These are phyloP conservation scores for Mareca strepera DNA, from an alignment of 2,797 vertebrate species.

Conservation along the genomic window DNA sequence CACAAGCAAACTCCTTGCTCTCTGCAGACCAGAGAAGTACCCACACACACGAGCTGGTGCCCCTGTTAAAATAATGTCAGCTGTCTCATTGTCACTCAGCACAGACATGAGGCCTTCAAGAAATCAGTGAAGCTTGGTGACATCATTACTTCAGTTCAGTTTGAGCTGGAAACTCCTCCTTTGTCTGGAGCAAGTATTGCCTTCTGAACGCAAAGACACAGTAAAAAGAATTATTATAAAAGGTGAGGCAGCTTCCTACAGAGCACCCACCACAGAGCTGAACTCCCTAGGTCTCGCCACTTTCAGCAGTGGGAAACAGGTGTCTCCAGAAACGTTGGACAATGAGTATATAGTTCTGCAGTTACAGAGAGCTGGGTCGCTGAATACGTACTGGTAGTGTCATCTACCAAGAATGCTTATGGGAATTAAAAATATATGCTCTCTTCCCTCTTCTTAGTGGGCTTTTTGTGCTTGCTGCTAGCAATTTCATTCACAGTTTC, in stretches of 20 bases:
- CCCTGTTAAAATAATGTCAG: background rate
- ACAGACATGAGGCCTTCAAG: background rate
- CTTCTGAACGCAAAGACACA: background rate
- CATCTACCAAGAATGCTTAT: too few relatives aligned
- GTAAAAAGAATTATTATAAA: background rate
- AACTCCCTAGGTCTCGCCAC: background rate
- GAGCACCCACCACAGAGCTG: background rate
- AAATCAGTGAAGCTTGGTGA: background rate
- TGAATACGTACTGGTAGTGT: background rate
- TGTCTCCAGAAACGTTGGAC: background rate
- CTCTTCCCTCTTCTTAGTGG: background rate
- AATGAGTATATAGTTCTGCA: background rate
- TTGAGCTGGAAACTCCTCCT: background rate
- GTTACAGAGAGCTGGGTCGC: background rate
- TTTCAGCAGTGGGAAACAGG: background rate
- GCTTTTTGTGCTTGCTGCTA: background rate
- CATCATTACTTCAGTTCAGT: background rate
- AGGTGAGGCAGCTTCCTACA: background rate
- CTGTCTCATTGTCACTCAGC: background rate
- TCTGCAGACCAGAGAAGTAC: background rate
- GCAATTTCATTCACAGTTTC: background rate
- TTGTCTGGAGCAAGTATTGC: background rate
- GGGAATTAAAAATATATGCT: background rate
- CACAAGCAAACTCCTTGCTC: background rate
- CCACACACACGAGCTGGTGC: background rate